Conservation (phyloP, 2,797 vertebrate genomes). For the Ibycter americanus region DNA sequence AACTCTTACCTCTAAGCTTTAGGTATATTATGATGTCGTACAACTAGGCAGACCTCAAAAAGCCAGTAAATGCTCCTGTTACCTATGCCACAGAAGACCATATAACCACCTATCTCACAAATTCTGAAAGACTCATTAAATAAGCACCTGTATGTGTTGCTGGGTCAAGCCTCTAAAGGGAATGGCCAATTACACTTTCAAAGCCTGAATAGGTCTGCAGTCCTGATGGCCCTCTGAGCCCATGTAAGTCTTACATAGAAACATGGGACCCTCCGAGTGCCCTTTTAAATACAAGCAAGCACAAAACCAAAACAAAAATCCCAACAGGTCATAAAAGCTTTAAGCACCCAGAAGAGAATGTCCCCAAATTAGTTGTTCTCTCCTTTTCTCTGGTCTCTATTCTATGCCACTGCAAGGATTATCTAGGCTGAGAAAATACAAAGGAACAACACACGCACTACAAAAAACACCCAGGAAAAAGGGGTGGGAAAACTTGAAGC, state of each 20-base stretch:
- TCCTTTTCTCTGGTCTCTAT: not conserved
- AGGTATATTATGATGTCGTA: not conserved
- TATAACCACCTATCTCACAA: not conserved
- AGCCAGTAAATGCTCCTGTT: not conserved
- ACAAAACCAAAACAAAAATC: not conserved
- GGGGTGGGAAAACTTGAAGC: not conserved
- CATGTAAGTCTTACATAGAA: fast-evolving
- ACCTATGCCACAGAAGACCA: not conserved
- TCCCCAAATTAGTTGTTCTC: not conserved
- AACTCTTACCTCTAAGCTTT: not conserved
- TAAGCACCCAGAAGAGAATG: not conserved
- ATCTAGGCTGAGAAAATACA: not conserved
- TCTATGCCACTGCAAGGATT: not conserved
- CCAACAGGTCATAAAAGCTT: not conserved
- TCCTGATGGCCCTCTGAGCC: not conserved
- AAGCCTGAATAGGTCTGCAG: not conserved
- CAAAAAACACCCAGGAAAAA: not conserved
- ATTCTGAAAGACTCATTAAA: not conserved
- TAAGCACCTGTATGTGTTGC: not conserved
- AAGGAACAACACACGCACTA: not conserved
- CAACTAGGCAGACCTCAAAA: not conserved
- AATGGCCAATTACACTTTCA: not conserved
- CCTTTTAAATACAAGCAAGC: not conserved
- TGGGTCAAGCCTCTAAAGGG: not conserved
- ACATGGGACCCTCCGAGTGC: not conserved